These are phyloP conservation scores for Eupithecia pulchellata DNA, from an alignment of 2,888 invertebrate species.

Conservation along the genomic window DNA sequence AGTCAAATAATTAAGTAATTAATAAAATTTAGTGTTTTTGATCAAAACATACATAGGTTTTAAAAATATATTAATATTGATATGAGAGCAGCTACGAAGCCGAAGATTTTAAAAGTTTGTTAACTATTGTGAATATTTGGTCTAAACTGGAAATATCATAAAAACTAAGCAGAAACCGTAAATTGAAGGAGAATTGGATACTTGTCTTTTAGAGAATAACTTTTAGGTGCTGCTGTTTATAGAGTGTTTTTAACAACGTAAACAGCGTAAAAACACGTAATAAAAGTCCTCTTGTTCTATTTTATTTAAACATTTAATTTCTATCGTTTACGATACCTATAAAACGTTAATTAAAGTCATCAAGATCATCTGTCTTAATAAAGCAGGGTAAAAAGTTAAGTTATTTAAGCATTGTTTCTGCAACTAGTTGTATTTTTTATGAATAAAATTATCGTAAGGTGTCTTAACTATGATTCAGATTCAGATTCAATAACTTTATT, in stretches of 20 bases:
- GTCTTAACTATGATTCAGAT: not conserved
- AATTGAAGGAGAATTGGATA: not conserved
- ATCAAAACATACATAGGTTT: too few species aligned
- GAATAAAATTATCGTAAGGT: not conserved
- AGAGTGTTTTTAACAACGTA: not conserved
- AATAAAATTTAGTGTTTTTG: too few species aligned
- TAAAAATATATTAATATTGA: not conserved
- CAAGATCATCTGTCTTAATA: too few species aligned
- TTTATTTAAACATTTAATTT: conserved; percentile 1
- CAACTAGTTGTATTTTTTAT: not conserved
- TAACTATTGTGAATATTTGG: not conserved
- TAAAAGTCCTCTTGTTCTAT: not conserved
- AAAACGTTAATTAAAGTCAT: not conserved
- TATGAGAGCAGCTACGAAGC: not conserved
- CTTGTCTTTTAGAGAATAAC: not conserved
- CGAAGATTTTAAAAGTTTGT: not conserved
- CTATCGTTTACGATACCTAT: not conserved
- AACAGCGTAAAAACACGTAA: not conserved
- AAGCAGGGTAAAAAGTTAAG: not conserved
- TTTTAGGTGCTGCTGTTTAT: conserved; percentile 5
- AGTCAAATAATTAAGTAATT: too few species aligned
- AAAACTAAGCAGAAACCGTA: not conserved
- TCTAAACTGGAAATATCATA: not conserved
- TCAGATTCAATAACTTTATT: too few species aligned
- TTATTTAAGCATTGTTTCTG: not conserved